These are phyloP conservation scores for Dendronephthya gigantea DNA, from an alignment of 64 coral and sea anemone genomes.

Conservation along the genomic window DNA sequence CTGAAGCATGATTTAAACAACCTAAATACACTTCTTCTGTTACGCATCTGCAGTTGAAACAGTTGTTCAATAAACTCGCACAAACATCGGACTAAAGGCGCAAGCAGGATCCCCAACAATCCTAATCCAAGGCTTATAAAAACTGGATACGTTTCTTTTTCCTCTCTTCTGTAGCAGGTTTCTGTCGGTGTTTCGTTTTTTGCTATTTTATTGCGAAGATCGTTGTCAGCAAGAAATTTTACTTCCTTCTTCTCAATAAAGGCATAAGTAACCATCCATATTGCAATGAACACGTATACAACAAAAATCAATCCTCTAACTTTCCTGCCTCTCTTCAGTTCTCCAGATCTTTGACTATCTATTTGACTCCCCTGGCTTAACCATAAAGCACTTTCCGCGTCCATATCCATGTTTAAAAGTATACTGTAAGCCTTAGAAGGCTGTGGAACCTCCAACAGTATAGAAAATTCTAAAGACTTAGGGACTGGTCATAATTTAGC, in stretches of 20 bases:
- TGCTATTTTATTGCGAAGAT: background rate
- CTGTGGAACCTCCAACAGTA: no score
- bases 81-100: background rate
- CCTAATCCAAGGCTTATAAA: background rate
- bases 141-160: background rate
- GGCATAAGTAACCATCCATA: background rate
- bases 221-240: background rate
- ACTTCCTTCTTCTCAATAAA: background rate
- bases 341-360: background rate
- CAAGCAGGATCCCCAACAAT: background rate
- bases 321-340: no score
- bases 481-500: no score
- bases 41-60: background rate
- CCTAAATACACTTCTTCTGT: background rate
- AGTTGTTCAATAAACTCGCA: background rate
- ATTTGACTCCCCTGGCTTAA: background rate
- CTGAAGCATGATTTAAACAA: background rate
- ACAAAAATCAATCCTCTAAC: no score
- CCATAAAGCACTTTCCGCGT: no score
- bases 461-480: no score
- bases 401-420: no score
- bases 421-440: no score
- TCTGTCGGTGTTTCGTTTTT: no score
- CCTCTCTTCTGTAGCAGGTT: background rate
- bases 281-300: background rate